Base-by-base conservation (phyloP, 1,140 invertebrate species). In the Parasteatoda tepidariorum region DNA sequence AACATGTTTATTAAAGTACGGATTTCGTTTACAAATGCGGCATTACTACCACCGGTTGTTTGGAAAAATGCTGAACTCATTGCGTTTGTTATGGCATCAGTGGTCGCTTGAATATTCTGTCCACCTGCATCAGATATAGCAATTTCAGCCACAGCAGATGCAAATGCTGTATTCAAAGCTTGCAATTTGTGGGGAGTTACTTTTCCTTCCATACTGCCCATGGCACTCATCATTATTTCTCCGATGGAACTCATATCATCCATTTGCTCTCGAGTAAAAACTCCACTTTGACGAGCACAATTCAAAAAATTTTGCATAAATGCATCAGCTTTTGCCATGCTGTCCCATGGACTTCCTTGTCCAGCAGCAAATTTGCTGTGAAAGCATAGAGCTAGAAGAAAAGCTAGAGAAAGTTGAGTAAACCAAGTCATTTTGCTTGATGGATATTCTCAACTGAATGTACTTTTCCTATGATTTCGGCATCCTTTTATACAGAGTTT, bases 191-290 rank as follows among this genome's bases (percentile, higher is more conserved):
- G n/a, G n/a, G n/a, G n/a, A n/a, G n/a, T n/a, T n/a, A n/a, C n/a
- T n/a, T n/a, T 68, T 41, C 22, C 11, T 22, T 18, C 34, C 66
- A 68, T 68, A 3, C 41, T 68, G n/a, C 41, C 66, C 22, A 68
- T 38, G n/a, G 66, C 33, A 11, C 33, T 22, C 33, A 68, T 68
- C 18, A 68, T 15, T 3, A 34, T 68, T 7, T 68, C 66, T n/a
- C 33, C 33, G 11, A 68, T 68, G n/a, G 66, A 68, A 13, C 31
- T 24, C 66, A 68, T 68, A 24, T 68, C 66, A 24, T 68, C 66
- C 33, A 68, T 22, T 22, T 68, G 66, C 13, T 41, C 33, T 38
- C 4, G 6, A 11, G 66, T 68, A 13, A 68, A 68, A 4, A 34
- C 66, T 26, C 9, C 3, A 22, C 15, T n/a, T 41, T 34, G 9